Evolutionary conservation across 1,140 invertebrate genomes (phyloP).

Genomic region (Brachionus asplanchnoidis): DNA sequence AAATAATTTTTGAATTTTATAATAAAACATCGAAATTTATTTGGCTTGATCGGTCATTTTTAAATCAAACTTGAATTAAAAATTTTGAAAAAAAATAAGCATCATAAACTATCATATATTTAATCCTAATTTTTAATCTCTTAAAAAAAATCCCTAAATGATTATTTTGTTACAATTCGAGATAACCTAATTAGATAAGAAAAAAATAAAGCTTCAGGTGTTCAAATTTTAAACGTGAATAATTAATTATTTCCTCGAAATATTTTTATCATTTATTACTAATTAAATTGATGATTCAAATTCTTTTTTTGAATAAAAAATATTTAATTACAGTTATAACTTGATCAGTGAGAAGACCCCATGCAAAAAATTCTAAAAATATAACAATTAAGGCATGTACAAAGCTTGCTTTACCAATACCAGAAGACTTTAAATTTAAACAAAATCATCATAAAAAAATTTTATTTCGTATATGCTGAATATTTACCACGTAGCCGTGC

Average conservation of each 20-base stretch:
- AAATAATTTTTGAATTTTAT: too few species aligned
- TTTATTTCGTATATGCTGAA: neutral
- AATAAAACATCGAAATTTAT: too few species aligned
- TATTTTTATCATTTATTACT: neutral
- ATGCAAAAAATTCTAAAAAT: conserved; percentile 98
- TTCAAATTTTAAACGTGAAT: too few species aligned
- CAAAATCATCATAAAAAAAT: neutral
- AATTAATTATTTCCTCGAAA: too few species aligned
- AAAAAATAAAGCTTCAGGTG: neutral
- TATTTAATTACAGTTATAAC: conserved; percentile 79
- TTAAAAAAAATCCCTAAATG: neutral
- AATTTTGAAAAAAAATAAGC: too few species aligned
- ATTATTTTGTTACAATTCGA: neutral
- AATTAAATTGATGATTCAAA: neutral
- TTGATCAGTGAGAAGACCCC: conserved; percentile 95
- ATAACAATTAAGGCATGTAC: conserved; percentile 97
- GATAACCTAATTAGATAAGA: neutral
- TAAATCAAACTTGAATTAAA: too few species aligned
- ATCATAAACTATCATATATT: too few species aligned
- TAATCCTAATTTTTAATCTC: too few species aligned
- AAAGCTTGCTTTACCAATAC: conserved; percentile 79
- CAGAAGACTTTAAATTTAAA: neutral
- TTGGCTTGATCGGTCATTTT: too few species aligned
- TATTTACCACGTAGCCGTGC: neutral
- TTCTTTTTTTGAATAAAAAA: neutral